A percentile compares a stretch with the other conserved stretches of the same genome.
Conservation (phyloP, 2,113 vertebrate genomes). For the Gallinago jamesoni region DNA sequence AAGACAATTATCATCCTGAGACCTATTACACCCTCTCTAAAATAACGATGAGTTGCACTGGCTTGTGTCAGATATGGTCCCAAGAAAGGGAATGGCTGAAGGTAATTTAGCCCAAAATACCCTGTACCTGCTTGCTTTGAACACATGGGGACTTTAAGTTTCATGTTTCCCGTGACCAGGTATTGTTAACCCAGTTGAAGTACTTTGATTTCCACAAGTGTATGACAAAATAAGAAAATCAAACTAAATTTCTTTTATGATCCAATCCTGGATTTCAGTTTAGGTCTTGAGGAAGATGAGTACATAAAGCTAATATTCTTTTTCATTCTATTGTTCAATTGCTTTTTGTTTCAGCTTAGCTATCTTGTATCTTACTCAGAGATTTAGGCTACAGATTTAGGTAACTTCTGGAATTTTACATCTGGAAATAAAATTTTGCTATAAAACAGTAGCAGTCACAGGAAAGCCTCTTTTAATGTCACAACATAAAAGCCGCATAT, state of each 20-base stretch:
- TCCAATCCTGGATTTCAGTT: background rate
- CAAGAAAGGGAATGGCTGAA: background rate
- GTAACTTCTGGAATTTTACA: conserved; percentile 18
- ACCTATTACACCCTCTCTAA: background rate
- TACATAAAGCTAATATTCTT: background rate
- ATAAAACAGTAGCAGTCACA: conserved; percentile 10
- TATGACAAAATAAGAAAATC: conserved; percentile 13
- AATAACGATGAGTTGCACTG: conserved; percentile 17
- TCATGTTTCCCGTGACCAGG: background rate
- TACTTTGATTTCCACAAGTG: background rate
- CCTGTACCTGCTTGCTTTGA: background rate
- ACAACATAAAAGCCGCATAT: conserved; percentile 23
- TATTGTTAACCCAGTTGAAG: background rate
- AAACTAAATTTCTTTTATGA: conserved; percentile 40
- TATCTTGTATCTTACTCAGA: background rate
- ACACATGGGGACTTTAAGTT: background rate
- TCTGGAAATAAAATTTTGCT: conserved; percentile 40
- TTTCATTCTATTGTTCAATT: background rate
- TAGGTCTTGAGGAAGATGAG: background rate
- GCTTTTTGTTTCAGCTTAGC: conserved; percentile 8
- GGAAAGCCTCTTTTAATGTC: conserved; percentile 43
- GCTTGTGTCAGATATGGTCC: background rate
- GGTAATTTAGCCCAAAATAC: background rate
- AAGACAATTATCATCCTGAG: background rate
- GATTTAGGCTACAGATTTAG: conserved; percentile 26